Percentiles rank a stretch among this genome's conserved stretches.
These are phyloP conservation scores for Neosalanx taihuensis DNA, from an alignment of 2,797 vertebrate species.

Conservation along the genomic window DNA sequence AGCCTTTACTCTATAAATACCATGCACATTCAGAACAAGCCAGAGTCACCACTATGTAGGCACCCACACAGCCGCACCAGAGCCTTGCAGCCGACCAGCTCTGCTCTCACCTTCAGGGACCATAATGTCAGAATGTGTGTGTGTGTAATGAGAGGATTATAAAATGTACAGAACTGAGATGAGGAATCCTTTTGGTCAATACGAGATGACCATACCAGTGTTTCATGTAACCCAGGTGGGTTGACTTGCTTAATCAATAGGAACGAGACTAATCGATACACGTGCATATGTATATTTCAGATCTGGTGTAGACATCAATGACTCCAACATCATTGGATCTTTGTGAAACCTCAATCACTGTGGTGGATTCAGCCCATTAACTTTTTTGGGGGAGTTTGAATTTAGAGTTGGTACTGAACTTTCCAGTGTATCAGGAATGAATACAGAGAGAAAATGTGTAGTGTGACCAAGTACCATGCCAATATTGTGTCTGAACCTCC, in stretches of 20 bases:
- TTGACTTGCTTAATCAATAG: conserved; percentile 12
- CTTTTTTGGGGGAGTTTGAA: conserved; percentile 30
- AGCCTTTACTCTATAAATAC: conserved; percentile 34
- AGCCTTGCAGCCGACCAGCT: not conserved
- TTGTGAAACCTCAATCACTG: conserved; percentile 52
- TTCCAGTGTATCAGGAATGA: not conserved
- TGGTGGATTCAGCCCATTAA: conserved; percentile 33
- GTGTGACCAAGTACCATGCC: too few species aligned
- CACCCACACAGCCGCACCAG: conserved; percentile 22
- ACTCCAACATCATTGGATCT: conserved; percentile 42
- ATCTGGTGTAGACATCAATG: conserved; percentile 6
- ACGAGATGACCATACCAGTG: conserved; percentile 22
- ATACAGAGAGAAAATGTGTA: too few species aligned
- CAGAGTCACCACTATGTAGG: not conserved
- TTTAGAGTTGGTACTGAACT: conserved; percentile 14
- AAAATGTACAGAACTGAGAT: not conserved
- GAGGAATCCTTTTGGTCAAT: conserved; percentile 18
- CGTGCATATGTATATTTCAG: conserved; percentile 35
- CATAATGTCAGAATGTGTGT: not conserved
- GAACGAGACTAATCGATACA: conserved; percentile 35
- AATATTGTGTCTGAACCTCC: too few species aligned
- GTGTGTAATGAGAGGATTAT: conserved; percentile 3
- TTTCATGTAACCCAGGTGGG: conserved; percentile 21
- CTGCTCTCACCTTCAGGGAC: not conserved
- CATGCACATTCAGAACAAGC: conserved; percentile 35